phyloP scores from a whole-genome alignment of 1,140 invertebrate genomes.

The Bombus terrestris region DNA sequence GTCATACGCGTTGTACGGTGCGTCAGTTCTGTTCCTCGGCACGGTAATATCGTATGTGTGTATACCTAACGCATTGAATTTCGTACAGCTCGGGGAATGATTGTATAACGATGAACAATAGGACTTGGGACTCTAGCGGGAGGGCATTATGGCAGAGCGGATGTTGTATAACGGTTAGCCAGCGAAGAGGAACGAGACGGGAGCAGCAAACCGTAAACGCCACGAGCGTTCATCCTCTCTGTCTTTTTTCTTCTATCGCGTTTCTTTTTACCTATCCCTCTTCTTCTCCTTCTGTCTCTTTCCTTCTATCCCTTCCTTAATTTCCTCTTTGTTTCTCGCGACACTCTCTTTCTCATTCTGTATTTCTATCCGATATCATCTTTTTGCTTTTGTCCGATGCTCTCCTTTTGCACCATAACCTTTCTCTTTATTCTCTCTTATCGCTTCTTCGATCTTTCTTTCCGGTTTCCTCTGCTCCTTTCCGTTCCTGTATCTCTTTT shows the following conservation, averaged over 20 bases:
- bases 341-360: slow-evolving; percentile 43
- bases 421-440: background rate
- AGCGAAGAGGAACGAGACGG: slow-evolving; percentile 77
- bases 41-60: slow-evolving; percentile 43
- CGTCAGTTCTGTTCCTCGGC: slow-evolving; percentile 19
- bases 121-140: slow-evolving; percentile 72
- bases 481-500: background rate
- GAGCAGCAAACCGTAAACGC: slow-evolving; percentile 76
- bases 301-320: slow-evolving; percentile 6
- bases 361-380: background rate
- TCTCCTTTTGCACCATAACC: background rate
- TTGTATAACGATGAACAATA: slow-evolving; percentile 80
- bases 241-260: slow-evolving; percentile 25
- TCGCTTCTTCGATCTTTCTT: background rate
- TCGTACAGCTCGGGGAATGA: slow-evolving; percentile 71
- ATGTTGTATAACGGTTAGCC: slow-evolving; percentile 79
- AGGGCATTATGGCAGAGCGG: slow-evolving; percentile 76
- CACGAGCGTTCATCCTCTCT: slow-evolving; percentile 64
- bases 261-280: background rate
- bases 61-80: slow-evolving; percentile 65
- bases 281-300: slow-evolving; percentile 19
- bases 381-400: slow-evolving; percentile 9
- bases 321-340: slow-evolving; percentile 21
- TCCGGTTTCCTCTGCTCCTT: background rate
- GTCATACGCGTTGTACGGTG: slow-evolving; percentile 38